phyloP scores from a whole-genome alignment of 1,140 invertebrate genomes.

The Lutraria rhynchaena region DNA sequence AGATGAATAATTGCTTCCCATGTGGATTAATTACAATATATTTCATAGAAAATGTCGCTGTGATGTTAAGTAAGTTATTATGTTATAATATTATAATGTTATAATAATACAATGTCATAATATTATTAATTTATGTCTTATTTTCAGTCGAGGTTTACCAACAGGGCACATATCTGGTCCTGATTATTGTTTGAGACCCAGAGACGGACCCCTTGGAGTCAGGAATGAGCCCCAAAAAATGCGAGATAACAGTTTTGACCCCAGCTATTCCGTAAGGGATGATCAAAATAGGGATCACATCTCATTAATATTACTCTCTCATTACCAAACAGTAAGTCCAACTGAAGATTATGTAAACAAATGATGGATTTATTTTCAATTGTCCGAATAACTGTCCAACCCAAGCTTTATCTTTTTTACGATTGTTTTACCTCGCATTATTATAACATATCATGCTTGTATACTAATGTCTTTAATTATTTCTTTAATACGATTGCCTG shows the following conservation, averaged over 20 bases:
- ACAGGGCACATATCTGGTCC: slow-evolving; percentile 59
- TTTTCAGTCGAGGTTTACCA: slow-evolving; percentile 57
- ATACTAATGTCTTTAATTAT: background rate
- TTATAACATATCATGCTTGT: background rate
- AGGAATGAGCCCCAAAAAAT: background rate
- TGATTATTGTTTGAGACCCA: slow-evolving; percentile 54
- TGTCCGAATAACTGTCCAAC: background rate
- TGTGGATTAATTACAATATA: too few species aligned
- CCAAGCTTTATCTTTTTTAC: background rate
- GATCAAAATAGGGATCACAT: background rate
- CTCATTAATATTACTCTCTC: slow-evolving; percentile 1
- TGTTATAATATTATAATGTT: too few species aligned
- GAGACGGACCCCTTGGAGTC: background rate
- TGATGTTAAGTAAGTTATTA: too few species aligned
- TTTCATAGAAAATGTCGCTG: too few species aligned
- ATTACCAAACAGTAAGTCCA: slow-evolving; percentile 10
- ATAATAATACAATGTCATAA: too few species aligned
- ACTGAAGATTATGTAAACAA: background rate
- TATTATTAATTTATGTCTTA: background rate
- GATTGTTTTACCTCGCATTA: background rate
- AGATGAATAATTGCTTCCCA: too few species aligned
- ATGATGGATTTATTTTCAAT: background rate
- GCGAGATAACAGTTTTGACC: background rate
- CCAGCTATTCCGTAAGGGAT: background rate
- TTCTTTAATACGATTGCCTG: background rate